phyloP scores from a whole-genome alignment of 2,113 vertebrate species.

The Lepus europaeus region DNA sequence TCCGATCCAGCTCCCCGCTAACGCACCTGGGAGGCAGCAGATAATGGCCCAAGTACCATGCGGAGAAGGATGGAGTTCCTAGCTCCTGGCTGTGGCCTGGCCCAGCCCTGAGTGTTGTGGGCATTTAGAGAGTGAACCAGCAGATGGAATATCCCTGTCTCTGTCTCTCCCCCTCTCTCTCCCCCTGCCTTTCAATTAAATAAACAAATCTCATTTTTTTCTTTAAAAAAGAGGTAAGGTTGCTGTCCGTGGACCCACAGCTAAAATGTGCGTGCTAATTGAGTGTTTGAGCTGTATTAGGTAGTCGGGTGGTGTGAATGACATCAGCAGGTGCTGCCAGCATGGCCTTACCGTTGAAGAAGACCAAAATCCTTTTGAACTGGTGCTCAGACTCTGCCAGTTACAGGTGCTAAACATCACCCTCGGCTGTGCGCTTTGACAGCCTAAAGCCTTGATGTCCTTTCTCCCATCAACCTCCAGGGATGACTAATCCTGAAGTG shows the following conservation, averaged over 20 bases:
- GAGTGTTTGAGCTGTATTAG: not conserved
- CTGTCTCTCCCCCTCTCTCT: no score
- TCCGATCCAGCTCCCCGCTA: no score
- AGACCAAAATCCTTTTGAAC: not conserved
- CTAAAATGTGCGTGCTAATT: not conserved
- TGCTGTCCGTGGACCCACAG: not conserved
- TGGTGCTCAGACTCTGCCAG: not conserved
- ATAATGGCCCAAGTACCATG: no score
- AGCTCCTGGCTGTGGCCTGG: no score
- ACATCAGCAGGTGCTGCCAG: not conserved
- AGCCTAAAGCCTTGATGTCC: not conserved
- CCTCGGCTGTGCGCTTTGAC: not conserved
- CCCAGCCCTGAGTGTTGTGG: no score
- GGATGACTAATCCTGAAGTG: constrained; percentile 98
- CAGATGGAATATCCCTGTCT: no score
- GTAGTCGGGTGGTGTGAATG: not conserved
- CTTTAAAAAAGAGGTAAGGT: not conserved
- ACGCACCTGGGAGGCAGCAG: no score
- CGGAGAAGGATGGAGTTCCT: no score
- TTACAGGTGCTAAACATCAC: not conserved
- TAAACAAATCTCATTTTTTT: no score
- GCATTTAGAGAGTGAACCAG: no score
- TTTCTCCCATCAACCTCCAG: constrained; percentile 82
- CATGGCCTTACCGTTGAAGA: not conserved
- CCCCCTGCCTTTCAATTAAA: no score